Conservation (phyloP, 2,797 vertebrate species). For the Pipistrellus pygmaeus region DNA sequence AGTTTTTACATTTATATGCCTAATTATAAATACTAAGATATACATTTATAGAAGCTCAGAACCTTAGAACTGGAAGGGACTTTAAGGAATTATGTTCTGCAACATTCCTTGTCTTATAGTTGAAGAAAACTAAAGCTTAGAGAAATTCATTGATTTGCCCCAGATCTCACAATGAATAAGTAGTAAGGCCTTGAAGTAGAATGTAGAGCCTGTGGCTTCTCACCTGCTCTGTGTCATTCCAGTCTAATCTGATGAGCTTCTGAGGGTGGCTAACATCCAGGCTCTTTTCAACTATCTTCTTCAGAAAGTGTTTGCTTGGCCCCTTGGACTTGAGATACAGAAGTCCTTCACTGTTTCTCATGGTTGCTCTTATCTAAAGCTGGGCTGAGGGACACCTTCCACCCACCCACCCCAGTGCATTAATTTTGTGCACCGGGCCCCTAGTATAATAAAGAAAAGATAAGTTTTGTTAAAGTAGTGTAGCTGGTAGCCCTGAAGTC, state of each 20-base stretch:
- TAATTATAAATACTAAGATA: slow-evolving; percentile 43
- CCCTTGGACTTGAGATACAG: not conserved
- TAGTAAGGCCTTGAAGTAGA: not conserved
- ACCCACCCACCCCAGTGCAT: too few relatives aligned
- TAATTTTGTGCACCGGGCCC: too few relatives aligned
- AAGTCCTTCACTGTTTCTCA: not conserved
- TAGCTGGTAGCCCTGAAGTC: not conserved
- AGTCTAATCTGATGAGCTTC: not conserved
- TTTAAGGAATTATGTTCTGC: slow-evolving; percentile 14
- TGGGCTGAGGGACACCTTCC: too few relatives aligned
- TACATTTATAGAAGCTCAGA: slow-evolving; percentile 29
- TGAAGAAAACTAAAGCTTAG: slow-evolving; percentile 36
- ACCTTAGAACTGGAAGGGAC: not conserved
- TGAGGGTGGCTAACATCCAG: not conserved
- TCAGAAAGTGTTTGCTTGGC: not conserved
- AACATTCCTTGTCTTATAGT: not conserved
- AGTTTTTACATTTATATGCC: slow-evolving; percentile 50
- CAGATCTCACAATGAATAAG: slow-evolving; percentile 3
- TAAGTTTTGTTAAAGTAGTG: not conserved
- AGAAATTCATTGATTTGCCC: not conserved
- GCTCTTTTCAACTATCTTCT: not conserved
- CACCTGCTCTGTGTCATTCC: not conserved
- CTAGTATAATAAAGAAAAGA: not conserved
- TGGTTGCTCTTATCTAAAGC: not conserved
- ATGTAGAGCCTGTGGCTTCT: not conserved